A percentile compares a stretch with the other conserved stretches of the same genome.
phyloP scores from a whole-genome alignment of 92 coral and sea anemone genomes.

The Bergia sp. region DNA sequence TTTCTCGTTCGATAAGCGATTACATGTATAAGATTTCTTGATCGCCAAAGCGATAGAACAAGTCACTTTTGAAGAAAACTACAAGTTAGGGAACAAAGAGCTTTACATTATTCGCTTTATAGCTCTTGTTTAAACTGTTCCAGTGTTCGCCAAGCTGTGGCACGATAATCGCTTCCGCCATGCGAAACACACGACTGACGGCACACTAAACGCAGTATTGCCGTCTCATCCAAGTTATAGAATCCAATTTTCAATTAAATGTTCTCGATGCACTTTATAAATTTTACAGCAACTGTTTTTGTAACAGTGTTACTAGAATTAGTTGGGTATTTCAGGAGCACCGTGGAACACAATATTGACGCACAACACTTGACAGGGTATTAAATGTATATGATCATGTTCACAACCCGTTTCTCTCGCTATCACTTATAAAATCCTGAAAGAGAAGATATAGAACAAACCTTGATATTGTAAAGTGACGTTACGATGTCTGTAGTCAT shows the following conservation, averaged over 20 bases:
- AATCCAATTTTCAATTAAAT: neutral
- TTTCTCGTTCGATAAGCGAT: neutral
- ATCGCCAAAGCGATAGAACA: neutral
- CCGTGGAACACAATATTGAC: neutral
- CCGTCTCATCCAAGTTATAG: neutral
- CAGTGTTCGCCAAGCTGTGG: neutral
- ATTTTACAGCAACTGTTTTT: neutral
- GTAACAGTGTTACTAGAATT: neutral
- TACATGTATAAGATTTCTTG: neutral
- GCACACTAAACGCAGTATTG: neutral
- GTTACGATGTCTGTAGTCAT: neutral
- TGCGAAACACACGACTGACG: neutral
- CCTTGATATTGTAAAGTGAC: slow-evolving; percentile 10
- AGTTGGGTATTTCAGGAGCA: neutral
- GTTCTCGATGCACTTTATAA: too few relatives aligned
- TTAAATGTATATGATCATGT: neutral
- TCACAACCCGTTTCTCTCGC: neutral
- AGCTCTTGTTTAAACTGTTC: neutral
- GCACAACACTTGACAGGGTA: neutral
- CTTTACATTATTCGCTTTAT: neutral
- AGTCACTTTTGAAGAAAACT: neutral
- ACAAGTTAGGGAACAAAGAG: neutral
- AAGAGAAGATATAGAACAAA: slow-evolving; percentile 9
- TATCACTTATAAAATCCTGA: neutral
- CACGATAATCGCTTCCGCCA: slow-evolving; percentile 3